Evolutionary conservation across 2,888 invertebrate species (phyloP).

Genomic region (Caenorhabditis macrosperma): DNA sequence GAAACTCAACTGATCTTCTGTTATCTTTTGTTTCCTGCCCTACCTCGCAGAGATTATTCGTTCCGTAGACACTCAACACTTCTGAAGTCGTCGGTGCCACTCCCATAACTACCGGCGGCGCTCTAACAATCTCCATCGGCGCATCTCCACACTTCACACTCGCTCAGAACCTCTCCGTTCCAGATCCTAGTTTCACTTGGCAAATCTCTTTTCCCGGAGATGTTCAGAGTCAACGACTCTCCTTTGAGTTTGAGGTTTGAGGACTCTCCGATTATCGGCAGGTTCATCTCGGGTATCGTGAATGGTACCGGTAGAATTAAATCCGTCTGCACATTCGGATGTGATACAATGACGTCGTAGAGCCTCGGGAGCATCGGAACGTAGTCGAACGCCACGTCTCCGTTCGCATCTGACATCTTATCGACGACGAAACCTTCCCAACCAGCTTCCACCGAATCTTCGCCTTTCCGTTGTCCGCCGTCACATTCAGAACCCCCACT

Average conservation of each 20-base stretch:
- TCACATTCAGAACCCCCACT: slow-evolving; percentile 53
- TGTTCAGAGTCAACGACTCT: too few relatives aligned
- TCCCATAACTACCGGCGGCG: slow-evolving; percentile 29
- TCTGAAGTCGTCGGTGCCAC: slow-evolving; percentile 15
- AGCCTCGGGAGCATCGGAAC: slow-evolving; percentile 41
- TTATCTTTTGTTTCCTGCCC: background rate
- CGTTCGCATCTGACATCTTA: slow-evolving; percentile 41
- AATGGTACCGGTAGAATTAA: slow-evolving; percentile 16
- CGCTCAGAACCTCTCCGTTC: slow-evolving; percentile 51
- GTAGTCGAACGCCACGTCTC: slow-evolving; percentile 36
- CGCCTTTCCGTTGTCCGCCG: slow-evolving; percentile 34
- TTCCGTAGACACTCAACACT: slow-evolving; percentile 30
- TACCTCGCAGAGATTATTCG: slow-evolving; percentile 34
- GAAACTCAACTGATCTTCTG: too few relatives aligned
- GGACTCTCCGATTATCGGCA: slow-evolving; percentile 41
- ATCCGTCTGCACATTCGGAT: slow-evolving; percentile 35
- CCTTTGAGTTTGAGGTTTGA: too few relatives aligned
- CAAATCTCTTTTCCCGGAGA: slow-evolving; percentile 24
- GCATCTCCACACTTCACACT: slow-evolving; percentile 35
- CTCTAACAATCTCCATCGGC: slow-evolving; percentile 44
- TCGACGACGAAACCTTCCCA: slow-evolving; percentile 32
- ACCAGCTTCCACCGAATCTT: slow-evolving; percentile 42
- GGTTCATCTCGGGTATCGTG: slow-evolving; percentile 41
- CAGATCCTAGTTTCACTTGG: slow-evolving; percentile 35
- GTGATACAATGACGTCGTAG: slow-evolving; percentile 37